Evolutionary conservation across 37 sponge, comb jelly and placozoan species (phyloP).

Genomic region (Petrosia ficiformis): DNA sequence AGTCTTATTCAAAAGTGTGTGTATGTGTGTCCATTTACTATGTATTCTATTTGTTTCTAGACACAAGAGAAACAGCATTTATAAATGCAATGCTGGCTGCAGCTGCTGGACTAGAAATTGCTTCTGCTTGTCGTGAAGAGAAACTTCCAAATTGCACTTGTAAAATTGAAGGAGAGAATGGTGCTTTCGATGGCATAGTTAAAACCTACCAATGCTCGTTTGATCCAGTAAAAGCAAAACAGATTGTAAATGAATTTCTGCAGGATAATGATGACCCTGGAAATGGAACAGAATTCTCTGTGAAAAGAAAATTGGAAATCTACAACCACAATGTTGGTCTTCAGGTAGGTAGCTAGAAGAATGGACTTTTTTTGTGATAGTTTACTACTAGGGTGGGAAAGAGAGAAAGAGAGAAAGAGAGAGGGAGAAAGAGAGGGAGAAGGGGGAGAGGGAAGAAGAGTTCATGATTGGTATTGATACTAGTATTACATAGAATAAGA

Average conservation of each 20-base stretch:
- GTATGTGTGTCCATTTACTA: too few species aligned
- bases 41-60: too few species aligned
- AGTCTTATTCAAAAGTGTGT: too few species aligned
- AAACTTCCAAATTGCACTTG: constrained; percentile 36
- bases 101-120: constrained; percentile 17
- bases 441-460: too few species aligned
- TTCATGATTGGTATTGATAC: too few species aligned
- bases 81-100: constrained; percentile 38
- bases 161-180: not conserved
- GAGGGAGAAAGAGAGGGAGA: too few species aligned
- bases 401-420: too few species aligned
- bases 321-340: constrained; percentile 28
- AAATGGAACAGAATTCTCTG: not conserved
- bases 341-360: not conserved
- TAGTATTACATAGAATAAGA: too few species aligned
- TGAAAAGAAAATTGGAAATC: not conserved
- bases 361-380: too few species aligned
- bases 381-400: too few species aligned
- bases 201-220: not conserved
- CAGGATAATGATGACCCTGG: not conserved
- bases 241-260: not conserved
- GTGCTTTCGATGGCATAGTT: not conserved
- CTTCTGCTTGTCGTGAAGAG: constrained; percentile 24
- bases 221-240: not conserved
- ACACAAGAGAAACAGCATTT: constrained; percentile 49